phyloP scores from a whole-genome alignment of 2,888 invertebrate species.

The Buathra laborator region DNA sequence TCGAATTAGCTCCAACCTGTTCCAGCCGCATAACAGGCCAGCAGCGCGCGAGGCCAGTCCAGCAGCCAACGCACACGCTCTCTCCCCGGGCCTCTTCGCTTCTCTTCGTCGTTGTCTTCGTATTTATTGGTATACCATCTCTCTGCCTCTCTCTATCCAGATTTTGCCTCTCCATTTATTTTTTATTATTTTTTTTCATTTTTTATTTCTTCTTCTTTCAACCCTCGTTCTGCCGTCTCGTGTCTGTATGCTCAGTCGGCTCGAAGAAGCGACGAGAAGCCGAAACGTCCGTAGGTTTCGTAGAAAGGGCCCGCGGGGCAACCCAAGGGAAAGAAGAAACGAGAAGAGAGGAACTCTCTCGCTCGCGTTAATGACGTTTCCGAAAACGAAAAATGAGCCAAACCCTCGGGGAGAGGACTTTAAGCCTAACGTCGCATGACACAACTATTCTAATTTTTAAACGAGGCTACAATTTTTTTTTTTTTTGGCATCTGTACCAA shows the following conservation, averaged over 20 bases:
- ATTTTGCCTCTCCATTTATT: slow-evolving; percentile 54
- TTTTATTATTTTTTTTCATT: slow-evolving; percentile 60
- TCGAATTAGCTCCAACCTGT: slow-evolving; percentile 84
- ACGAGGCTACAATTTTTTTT: background rate
- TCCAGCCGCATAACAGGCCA: slow-evolving; percentile 80
- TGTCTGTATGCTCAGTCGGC: slow-evolving; percentile 33
- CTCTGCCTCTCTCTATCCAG: slow-evolving; percentile 60
- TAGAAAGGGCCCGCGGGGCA: slow-evolving; percentile 74
- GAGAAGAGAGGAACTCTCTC: slow-evolving; percentile 5
- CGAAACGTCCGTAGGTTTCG: slow-evolving; percentile 71
- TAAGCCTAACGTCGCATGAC: background rate
- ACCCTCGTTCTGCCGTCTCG: slow-evolving; percentile 56
- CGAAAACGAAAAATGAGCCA: slow-evolving; percentile 70
- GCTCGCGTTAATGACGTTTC: slow-evolving; percentile 81
- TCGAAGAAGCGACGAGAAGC: slow-evolving; percentile 36
- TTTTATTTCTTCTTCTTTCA: slow-evolving; percentile 45
- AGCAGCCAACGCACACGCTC: background rate
- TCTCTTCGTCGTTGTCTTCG: slow-evolving; percentile 82
- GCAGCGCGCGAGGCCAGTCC: slow-evolving; percentile 25
- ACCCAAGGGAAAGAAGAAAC: slow-evolving; percentile 15
- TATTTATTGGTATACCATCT: slow-evolving; percentile 83
- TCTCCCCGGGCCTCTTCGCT: background rate
- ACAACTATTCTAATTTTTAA: background rate
- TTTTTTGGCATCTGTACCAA: too few species aligned
- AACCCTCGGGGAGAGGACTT: slow-evolving; percentile 10